Evolutionary conservation across 2,888 invertebrate species (phyloP).

Genomic region (Drosophila hamatofila): DNA sequence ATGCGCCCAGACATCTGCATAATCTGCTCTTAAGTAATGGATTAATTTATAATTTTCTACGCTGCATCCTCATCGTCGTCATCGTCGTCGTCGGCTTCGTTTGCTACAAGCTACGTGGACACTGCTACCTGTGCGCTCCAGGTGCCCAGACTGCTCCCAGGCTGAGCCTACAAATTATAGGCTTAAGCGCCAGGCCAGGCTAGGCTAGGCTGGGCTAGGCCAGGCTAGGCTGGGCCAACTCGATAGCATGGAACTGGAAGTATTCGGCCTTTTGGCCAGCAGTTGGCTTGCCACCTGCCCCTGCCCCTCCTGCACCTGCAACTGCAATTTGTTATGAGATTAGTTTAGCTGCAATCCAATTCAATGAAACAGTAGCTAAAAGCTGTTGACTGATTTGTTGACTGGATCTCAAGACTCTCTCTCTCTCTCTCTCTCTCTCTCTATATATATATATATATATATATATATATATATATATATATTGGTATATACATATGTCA

Average conservation of each 20-base stretch:
- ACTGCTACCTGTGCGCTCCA: slow-evolving; percentile 45
- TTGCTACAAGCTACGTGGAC: slow-evolving; percentile 3
- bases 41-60: slow-evolving; percentile 76
- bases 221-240: slow-evolving; percentile 12
- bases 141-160: slow-evolving; percentile 5
- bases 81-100: slow-evolving; percentile 2
- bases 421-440: too few species aligned
- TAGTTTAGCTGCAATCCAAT: slow-evolving; percentile 55
- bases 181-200: slow-evolving; percentile 44
- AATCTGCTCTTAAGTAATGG: slow-evolving; percentile 78
- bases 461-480: too few species aligned
- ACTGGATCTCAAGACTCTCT: too few species aligned
- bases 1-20: slow-evolving; percentile 72
- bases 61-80: slow-evolving; percentile 25
- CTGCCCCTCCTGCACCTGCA: not conserved
- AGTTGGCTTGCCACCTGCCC: not conserved
- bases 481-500: too few species aligned
- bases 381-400: not conserved
- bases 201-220: slow-evolving; percentile 32
- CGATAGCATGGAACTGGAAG: not conserved
- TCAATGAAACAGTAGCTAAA: slow-evolving; percentile 1
- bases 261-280: not conserved
- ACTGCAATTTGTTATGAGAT: slow-evolving; percentile 66
- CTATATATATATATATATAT: not conserved
- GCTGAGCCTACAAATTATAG: slow-evolving; percentile 54